A percentile compares a stretch with the other conserved stretches of the same genome.
Conservation (phyloP, 2,113 vertebrate species). For the Daboia siamensis region DNA sequence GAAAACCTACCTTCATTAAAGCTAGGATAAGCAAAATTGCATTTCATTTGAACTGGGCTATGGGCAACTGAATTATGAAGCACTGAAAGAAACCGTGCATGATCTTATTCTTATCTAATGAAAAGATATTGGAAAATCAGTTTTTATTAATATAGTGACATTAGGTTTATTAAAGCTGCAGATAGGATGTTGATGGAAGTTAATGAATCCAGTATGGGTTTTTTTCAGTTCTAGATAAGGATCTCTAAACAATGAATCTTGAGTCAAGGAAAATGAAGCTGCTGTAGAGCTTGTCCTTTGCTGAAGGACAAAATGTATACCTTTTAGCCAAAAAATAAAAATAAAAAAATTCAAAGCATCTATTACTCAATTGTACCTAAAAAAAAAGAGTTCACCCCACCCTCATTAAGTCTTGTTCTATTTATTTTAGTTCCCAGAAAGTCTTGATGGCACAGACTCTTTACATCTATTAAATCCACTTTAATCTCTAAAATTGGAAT, state of each 20-base stretch:
- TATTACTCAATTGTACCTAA: neutral
- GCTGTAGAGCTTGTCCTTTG: neutral
- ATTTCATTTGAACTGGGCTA: constrained; percentile 49
- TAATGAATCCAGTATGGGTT: rapidly evolving
- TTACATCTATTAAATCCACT: neutral
- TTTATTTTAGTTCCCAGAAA: neutral
- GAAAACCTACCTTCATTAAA: neutral
- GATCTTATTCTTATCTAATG: constrained; percentile 49
- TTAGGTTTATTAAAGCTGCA: neutral
- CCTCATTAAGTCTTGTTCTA: neutral
- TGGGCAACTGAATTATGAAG: constrained; percentile 48
- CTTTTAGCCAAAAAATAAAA: neutral
- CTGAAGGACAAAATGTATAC: neutral
- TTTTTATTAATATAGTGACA: constrained; percentile 19
- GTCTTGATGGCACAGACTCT: neutral
- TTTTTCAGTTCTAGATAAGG: rapidly evolving
- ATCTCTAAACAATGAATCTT: neutral
- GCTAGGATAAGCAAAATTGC: constrained; percentile 14
- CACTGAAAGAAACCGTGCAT: constrained; percentile 49
- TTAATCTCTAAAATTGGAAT: neutral
- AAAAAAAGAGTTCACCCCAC: neutral
- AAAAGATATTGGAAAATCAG: constrained; percentile 29
- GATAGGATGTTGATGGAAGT: neutral
- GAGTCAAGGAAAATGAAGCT: neutral
- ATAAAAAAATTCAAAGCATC: neutral